Evolutionary conservation across 2,113 vertebrate species (phyloP).

Genomic region (Brachionichthys hirsutus): DNA sequence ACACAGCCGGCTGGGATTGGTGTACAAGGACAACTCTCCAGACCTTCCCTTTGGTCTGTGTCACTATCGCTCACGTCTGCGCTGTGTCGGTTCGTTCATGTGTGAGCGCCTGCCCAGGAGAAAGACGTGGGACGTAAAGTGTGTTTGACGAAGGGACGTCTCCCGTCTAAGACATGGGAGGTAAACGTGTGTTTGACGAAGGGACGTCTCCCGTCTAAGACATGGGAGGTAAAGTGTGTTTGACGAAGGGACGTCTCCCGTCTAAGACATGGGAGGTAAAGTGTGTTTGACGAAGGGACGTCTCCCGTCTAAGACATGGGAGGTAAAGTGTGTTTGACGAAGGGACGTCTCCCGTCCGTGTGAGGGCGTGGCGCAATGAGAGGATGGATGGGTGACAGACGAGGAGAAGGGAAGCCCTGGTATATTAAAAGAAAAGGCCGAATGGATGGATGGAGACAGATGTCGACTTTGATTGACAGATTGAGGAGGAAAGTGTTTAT

Average conservation of each 20-base stretch:
- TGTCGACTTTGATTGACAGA: slow-evolving; percentile 28
- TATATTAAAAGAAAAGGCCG: slow-evolving; percentile 2
- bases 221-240: slow-evolving; percentile 3
- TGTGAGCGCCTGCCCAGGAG: slow-evolving; percentile 1
- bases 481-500: slow-evolving; percentile 33
- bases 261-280: slow-evolving; percentile 1
- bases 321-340: slow-evolving; percentile 19
- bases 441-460: slow-evolving; percentile 8
- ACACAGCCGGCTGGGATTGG: slow-evolving; percentile 33
- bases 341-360: background rate
- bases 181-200: slow-evolving; percentile 21
- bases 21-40: slow-evolving; percentile 62
- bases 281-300: slow-evolving; percentile 18
- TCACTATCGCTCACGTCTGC: slow-evolving; percentile 59
- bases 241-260: slow-evolving; percentile 15
- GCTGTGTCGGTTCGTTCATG: slow-evolving; percentile 4
- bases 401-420: slow-evolving; percentile 5
- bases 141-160: slow-evolving; percentile 18
- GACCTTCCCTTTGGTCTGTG: slow-evolving; percentile 67
- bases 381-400: slow-evolving; percentile 32
- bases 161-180: background rate
- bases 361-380: slow-evolving; percentile 26
- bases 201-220: background rate
- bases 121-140: slow-evolving; percentile 4
- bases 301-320: background rate